These are phyloP conservation scores for Platycheirus albimanus DNA, from an alignment of 2,888 invertebrate genomes.

Conservation along the genomic window DNA sequence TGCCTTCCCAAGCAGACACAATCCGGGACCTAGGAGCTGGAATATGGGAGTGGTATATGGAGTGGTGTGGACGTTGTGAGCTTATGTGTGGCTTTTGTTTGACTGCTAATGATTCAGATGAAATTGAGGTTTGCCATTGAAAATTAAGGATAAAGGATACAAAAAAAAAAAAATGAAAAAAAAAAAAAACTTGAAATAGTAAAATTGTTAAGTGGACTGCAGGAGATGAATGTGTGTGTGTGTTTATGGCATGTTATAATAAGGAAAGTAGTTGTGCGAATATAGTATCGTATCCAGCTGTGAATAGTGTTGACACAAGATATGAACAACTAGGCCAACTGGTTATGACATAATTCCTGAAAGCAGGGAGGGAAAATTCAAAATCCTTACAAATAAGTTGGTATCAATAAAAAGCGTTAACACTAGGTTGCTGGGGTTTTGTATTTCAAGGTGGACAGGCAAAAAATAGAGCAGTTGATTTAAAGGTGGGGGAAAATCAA, in stretches of 20 bases:
- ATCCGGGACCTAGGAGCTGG: conserved; percentile 11
- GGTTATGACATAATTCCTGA: conserved; percentile 20
- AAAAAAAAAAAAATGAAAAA: conserved; percentile 1
- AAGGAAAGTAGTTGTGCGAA: background rate
- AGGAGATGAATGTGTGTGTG: background rate
- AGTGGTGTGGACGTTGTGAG: conserved; percentile 10
- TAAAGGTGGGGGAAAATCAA: no score
- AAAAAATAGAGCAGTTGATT: no score
- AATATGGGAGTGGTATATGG: conserved; percentile 21
- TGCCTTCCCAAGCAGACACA: conserved; percentile 19
- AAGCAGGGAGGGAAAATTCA: background rate
- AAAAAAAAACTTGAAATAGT: background rate
- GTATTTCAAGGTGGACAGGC: no score
- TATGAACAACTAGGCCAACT: conserved; percentile 26
- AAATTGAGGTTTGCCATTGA: conserved; percentile 65
- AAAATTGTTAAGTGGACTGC: conserved; percentile 29
- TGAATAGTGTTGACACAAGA: conserved; percentile 23
- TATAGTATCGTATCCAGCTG: conserved; percentile 5
- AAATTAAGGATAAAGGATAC: conserved; percentile 28
- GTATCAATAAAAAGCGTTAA: no score
- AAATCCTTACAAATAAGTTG: background rate
- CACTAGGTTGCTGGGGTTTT: no score
- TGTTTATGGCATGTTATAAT: background rate
- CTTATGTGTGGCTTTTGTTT: conserved; percentile 29
- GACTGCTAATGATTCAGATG: conserved; percentile 61